Evolutionary conservation across 1,140 invertebrate species (phyloP), one percentile per base, ranked within the genome.

Genomic region (Hylaeus volcanicus): DNA sequence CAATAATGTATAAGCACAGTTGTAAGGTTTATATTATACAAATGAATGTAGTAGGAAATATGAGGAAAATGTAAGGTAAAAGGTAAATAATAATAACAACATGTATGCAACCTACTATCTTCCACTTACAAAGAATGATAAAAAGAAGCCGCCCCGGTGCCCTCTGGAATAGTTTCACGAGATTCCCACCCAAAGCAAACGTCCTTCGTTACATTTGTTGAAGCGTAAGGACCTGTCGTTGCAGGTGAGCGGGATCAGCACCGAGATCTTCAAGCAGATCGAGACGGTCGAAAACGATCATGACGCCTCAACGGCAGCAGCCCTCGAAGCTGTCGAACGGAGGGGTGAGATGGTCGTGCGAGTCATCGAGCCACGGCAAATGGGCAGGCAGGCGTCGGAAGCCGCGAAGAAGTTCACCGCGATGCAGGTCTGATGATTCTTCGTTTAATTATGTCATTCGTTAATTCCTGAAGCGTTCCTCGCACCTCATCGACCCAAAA

Each of bases 251-350:
- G 98, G 98, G 88, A 98, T 99, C 88, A 98, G 97, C 91, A 97
- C 97, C 88, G 98, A 98, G 94, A 98, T 98, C 93, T 99, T 98
- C 94, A 97, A 98, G 85, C 98, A 98, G 95, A 97, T 99, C 94
- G 98, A 99, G 94, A 97, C 97, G 81, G 96, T 98, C 81, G 98
- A 98, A 94, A 98, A 98, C 93, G 98, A 98, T 93, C 97, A 98
- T 94, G 98, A 98, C 93, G 96, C 97, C 64, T 97, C 97, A 76
- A 98, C 97, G 83, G 97, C 97, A 69, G 97, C 97, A 56, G 97
- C 97, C 64, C 95, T 98, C 92, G 97, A 98, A 94, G 96, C 97
- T 86, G 97, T 98, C 92, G 98, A 98, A 93, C 94, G 96, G 88
- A 95, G 97, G 66, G 97, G 97, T 87, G 98, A 98, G 94, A 99